These are phyloP conservation scores for Pogonocichla stellata DNA, from an alignment of 2,113 vertebrate species.

Conservation along the genomic window DNA sequence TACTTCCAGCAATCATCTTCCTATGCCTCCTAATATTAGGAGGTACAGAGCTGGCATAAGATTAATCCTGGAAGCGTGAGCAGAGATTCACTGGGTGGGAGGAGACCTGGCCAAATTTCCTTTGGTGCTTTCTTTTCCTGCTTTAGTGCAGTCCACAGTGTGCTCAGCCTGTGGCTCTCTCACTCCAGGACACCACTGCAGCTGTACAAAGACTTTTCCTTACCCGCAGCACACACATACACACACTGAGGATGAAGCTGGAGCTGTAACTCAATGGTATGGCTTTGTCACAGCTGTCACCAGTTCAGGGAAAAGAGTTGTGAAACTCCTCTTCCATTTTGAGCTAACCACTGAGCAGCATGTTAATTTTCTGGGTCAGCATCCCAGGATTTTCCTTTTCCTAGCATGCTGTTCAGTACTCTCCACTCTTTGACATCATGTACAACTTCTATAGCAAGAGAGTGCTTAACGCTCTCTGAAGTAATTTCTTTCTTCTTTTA, in stretches of 20 bases:
- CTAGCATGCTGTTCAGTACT: slow-evolving; percentile 38
- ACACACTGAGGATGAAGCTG: neutral
- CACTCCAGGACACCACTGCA: neutral
- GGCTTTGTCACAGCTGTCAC: slow-evolving; percentile 34
- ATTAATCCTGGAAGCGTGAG: neutral
- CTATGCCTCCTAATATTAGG: neutral
- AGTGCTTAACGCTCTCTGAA: slow-evolving; percentile 53
- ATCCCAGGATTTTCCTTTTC: slow-evolving; percentile 40
- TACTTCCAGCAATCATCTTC: neutral
- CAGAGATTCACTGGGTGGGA: neutral
- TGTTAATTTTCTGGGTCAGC: slow-evolving; percentile 60
- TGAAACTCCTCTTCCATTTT: slow-evolving; percentile 54
- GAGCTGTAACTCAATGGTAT: neutral
- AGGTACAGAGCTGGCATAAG: neutral
- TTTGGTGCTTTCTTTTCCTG: neutral
- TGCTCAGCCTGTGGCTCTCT: neutral
- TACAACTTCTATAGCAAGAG: slow-evolving; percentile 21
- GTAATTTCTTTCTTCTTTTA: slow-evolving; percentile 66
- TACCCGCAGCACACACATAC: no score
- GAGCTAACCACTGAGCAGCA: neutral
- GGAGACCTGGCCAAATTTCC: neutral
- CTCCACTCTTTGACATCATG: slow-evolving; percentile 41
- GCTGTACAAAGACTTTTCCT: neutral
- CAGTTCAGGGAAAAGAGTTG: neutral
- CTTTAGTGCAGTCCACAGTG: neutral